Conservation (phyloP, 2,113 vertebrate genomes). For the Galeopterus variegatus region DNA sequence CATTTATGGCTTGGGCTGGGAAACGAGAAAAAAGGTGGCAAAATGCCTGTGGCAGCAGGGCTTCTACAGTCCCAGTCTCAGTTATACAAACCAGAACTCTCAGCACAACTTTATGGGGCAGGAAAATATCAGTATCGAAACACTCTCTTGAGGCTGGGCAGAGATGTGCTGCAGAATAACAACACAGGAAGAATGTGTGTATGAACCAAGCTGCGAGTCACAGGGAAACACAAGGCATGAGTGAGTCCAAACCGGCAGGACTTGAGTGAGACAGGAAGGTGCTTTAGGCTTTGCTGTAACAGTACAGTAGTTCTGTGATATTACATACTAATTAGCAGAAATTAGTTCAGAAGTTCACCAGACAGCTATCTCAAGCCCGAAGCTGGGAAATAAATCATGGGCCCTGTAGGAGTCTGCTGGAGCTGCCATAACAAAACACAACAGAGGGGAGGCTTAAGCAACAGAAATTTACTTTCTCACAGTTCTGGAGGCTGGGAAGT, state of each 20-base stretch:
- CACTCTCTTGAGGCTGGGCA: neutral
- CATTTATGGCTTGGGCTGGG: conserved; percentile 22
- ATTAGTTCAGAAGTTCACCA: neutral
- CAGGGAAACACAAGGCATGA: neutral
- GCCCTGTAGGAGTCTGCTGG: neutral
- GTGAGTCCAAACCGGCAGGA: neutral
- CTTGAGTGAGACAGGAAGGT: neutral
- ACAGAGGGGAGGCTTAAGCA: neutral
- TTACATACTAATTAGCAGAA: neutral
- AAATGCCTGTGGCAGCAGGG: neutral
- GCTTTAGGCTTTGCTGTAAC: neutral
- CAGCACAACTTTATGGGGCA: fast-evolving
- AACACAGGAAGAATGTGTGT: fast-evolving
- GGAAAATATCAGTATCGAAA: neutral
- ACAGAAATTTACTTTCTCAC: neutral
- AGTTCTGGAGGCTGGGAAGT: neutral
- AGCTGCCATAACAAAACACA: neutral
- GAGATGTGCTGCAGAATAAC: neutral
- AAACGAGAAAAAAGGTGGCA: neutral
- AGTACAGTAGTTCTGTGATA: neutral
- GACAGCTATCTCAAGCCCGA: neutral
- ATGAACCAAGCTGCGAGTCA: neutral
- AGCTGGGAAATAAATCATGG: neutral
- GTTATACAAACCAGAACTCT: neutral
- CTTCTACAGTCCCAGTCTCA: neutral